Evolutionary conservation across 1,140 invertebrate genomes (phyloP), one percentile per base, ranked within the genome.

Genomic region (Maconellicoccus hirsutus): DNA sequence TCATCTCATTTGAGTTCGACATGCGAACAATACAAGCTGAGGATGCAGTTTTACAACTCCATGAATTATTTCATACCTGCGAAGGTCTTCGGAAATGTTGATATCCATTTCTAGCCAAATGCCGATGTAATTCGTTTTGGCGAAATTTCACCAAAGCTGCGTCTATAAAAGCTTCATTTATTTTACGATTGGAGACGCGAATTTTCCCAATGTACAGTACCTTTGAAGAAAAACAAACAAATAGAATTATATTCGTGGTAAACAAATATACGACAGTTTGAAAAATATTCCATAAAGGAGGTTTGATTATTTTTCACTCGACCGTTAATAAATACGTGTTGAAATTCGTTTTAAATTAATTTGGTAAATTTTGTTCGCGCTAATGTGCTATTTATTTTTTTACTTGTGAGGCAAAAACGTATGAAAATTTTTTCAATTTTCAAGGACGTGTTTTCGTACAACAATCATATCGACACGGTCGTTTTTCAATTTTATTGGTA

Each of bases 121-220:
- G 79, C 71, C 88, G 86, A 71, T 91, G 88, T 2, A 87, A 81
- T 76, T 93, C 90, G 77, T 91, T 87, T 14, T 86, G 83, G 63
- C 86, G 85, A 76, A 97, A 93, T 78, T 91, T 93, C 70, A 87
- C 84, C 33, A 96, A 80, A 12, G 92, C 90, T 77, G 95, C 92
- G 77, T 98, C 94, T 72, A 96, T 94, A 74, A 96, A 90, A 0
- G 87, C 85, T 75, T 91, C 89, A 3, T 91, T 88, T 21, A 95
- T 90, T 78, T 92, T 93, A 78, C 89, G 86, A 78, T 90, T 87
- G 33, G 88, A 89, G 71, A 93, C 89, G 73, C 88, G 86, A 8
- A 94, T 91, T 81, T 93, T 94, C 1, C 92, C 92, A 71, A 93
- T 86, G 78, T 94, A 94, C 59, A 94, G 81, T 0, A 93, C 90